phyloP scores from a whole-genome alignment of 2,888 invertebrate genomes.

The Dasypolia templi region DNA sequence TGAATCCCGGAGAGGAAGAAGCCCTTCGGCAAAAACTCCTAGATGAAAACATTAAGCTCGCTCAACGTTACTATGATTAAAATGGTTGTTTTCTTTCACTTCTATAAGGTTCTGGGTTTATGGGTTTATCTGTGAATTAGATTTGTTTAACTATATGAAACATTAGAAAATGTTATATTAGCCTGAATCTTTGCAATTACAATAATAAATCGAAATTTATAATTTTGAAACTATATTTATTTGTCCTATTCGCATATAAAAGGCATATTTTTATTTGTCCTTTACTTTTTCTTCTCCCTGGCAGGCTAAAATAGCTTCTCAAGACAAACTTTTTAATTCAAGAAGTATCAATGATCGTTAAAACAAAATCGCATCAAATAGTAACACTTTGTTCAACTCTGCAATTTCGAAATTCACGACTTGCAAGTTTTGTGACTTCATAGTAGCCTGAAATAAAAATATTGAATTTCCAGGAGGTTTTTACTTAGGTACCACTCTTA shows the following conservation, averaged over 20 bases:
- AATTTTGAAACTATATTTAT: background rate
- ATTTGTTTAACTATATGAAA: background rate
- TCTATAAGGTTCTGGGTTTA: background rate
- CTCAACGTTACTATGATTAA: background rate
- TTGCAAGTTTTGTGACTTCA: no score
- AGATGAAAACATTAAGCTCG: background rate
- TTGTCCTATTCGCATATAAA: background rate
- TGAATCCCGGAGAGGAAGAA: background rate
- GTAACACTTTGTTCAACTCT: no score
- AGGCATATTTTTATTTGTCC: background rate
- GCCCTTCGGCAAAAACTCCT: background rate
- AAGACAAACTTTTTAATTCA: background rate
- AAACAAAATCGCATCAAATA: no score
- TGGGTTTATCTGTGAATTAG: background rate
- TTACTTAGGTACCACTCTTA: no score
- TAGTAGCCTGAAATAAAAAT: no score
- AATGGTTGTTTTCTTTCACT: background rate
- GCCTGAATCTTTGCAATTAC: background rate
- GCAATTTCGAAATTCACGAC: no score
- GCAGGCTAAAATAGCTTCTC: background rate
- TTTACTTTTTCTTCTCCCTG: background rate
- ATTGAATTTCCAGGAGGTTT: no score
- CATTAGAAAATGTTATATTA: background rate
- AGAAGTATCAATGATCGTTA: no score
- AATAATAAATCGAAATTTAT: background rate